phyloP scores from a whole-genome alignment of 1,140 invertebrate genomes.

The Leptestheria dahalacensis region DNA sequence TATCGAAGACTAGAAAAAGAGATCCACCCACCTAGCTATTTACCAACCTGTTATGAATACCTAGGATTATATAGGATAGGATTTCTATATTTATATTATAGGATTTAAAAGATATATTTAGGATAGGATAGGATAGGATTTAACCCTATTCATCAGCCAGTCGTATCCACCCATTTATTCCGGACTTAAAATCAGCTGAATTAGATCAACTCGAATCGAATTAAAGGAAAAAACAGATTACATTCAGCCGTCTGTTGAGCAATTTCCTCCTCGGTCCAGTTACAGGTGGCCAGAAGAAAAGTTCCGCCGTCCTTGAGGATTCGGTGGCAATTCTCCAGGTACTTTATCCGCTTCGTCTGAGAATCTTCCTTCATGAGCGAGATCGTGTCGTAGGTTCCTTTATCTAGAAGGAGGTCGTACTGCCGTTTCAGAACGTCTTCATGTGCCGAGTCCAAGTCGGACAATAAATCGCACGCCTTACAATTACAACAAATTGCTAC shows the following conservation, averaged over 20 bases:
- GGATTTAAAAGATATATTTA: no score
- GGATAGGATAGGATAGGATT: no score
- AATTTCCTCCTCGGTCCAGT: conserved; percentile 80
- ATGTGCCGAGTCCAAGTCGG: not conserved
- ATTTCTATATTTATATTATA: no score
- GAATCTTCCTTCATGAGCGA: conserved; percentile 49
- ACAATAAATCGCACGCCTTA: not conserved
- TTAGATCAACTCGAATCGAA: no score
- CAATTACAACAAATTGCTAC: not conserved
- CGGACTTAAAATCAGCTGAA: no score
- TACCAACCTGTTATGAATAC: no score
- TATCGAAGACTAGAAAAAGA: no score
- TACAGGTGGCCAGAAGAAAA: conserved; percentile 82
- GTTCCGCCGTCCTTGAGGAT: conserved; percentile 42
- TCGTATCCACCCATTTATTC: no score
- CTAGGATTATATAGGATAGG: no score
- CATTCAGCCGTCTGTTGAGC: conserved; percentile 46
- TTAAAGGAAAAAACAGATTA: conserved; percentile 24
- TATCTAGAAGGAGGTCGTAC: conserved; percentile 60
- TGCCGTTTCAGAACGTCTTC: conserved; percentile 19
- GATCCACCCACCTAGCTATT: no score
- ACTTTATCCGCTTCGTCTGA: conserved; percentile 40
- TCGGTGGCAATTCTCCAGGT: conserved; percentile 47
- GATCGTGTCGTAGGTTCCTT: conserved; percentile 83
- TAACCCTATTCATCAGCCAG: no score